Evolutionary conservation across 2,888 invertebrate species (phyloP), one percentile per base, ranked within the genome.

Genomic region (Pristionchus japonicus): DNA sequence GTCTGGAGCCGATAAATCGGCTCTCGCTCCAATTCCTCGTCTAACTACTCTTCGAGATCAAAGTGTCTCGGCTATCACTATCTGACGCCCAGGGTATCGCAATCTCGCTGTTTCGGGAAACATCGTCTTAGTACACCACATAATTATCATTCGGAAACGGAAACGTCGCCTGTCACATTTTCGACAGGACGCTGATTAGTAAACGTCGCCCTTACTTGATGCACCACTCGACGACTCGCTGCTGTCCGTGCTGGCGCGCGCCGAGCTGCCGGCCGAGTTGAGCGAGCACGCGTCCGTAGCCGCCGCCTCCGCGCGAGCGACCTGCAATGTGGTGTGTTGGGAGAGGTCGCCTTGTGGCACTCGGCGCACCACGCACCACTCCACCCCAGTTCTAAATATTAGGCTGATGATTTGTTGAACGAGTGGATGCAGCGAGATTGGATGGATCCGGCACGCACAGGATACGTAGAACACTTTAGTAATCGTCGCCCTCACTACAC

Each of bases 231-330:
- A n/a, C 82, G 77, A 77, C 43, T 77, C 77, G 34, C 52, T 34
- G 61, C 83, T 57, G 34, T 52, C 57, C 23, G n/a, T 85, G 85
- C 70, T 70, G 20, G 67, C 70, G 49, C 86, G 67, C 31, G 86
- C 86, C 34, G 77, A 77, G 34, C 77, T 87, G 61, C 77, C 77
- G n/a, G 77, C 37, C 23, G 87, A 87, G 52, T 74, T 87, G 87
- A 87, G 87, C 47, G 87, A 87, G 61, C 87, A 87, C 27, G 87
- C 87, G 61, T 87, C 87, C 3, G 57, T 77, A 40, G 87, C 77
- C 27, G 52, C 77, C n/a, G 37, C 37, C 57, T 87, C 87, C 34
- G 87, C 87, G 17, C 74, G 87, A 2, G 77, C 52, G 15, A 87
- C 61, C 87, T 87, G 57, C n/a, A 77, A 13, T n/a, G 64, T 27